Percentiles rank a stretch among this genome's conserved stretches.
These are phyloP conservation scores for Brachyhypopomus gauderio DNA, from an alignment of 2,113 vertebrate species.

Conservation along the genomic window DNA sequence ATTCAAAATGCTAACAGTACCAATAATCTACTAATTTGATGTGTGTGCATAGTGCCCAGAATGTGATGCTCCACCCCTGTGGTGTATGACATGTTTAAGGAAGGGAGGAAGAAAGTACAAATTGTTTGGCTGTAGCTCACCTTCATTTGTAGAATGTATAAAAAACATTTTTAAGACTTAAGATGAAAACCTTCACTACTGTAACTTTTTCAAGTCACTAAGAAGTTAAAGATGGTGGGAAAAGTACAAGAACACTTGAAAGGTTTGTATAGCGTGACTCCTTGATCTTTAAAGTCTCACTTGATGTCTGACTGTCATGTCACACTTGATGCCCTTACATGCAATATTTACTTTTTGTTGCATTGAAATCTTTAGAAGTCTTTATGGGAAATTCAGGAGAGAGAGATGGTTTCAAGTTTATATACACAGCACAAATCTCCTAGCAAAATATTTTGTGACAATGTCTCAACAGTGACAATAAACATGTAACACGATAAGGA, in stretches of 20 bases:
- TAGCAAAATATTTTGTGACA: too few relatives aligned
- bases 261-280: slow-evolving; percentile 66
- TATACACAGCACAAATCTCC: too few relatives aligned
- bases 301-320: slow-evolving; percentile 61
- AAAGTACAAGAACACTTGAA: slow-evolving; percentile 64
- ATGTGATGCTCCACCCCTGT: too few relatives aligned
- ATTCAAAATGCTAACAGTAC: too few relatives aligned
- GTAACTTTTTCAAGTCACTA: slow-evolving; percentile 52
- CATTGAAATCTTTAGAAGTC: slow-evolving; percentile 31
- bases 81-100: too few relatives aligned
- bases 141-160: too few relatives aligned
- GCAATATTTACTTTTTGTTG: slow-evolving; percentile 68
- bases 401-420: not conserved
- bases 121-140: too few relatives aligned
- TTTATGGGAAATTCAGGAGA: not conserved
- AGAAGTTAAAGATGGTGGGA: slow-evolving; percentile 60
- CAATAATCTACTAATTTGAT: too few relatives aligned
- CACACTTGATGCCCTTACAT: slow-evolving; percentile 68
- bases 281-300: slow-evolving; percentile 21
- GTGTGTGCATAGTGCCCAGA: too few relatives aligned
- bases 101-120: too few relatives aligned
- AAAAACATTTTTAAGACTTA: not conserved
- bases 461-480: too few relatives aligned
- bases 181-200: not conserved
- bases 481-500: too few relatives aligned